Conservation (phyloP, 2,797 vertebrate genomes). For the Delichon dasypus region DNA sequence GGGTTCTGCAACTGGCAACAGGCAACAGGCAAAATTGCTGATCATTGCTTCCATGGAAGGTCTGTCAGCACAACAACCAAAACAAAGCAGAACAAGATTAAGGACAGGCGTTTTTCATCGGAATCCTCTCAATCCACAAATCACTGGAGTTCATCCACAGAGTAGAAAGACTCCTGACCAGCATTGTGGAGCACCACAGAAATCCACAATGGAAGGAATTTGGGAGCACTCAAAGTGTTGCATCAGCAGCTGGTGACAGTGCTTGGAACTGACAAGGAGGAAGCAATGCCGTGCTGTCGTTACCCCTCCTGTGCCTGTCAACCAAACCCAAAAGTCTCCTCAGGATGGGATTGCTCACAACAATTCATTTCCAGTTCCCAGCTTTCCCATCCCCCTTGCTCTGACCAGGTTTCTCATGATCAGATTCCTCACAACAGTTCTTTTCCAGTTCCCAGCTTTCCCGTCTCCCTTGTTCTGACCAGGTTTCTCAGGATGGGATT, state of each 20-base stretch:
- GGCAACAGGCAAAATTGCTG: background rate
- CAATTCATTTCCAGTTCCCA: too few relatives aligned
- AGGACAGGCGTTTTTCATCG: background rate
- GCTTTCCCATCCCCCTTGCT: too few relatives aligned
- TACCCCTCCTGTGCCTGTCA: background rate
- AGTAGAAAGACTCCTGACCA: background rate
- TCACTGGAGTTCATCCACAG: background rate
- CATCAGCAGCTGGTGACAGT: rapidly evolving
- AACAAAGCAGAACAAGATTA: background rate
- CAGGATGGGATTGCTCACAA: too few relatives aligned
- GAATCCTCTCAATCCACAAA: background rate
- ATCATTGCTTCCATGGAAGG: background rate
- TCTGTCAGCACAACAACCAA: background rate
- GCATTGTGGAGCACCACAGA: background rate
- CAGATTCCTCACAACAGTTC: background rate
- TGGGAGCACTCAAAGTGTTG: background rate
- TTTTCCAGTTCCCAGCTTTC: background rate
- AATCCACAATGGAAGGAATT: background rate
- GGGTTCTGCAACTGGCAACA: background rate
- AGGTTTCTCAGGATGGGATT: too few relatives aligned
- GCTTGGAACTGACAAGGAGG: background rate
- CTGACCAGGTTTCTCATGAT: too few relatives aligned
- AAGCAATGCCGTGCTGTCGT: background rate
- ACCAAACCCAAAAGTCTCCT: background rate
- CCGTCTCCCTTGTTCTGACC: background rate